Conservation (phyloP, 1,140 invertebrate genomes). For the Drosophila neocordata region DNA sequence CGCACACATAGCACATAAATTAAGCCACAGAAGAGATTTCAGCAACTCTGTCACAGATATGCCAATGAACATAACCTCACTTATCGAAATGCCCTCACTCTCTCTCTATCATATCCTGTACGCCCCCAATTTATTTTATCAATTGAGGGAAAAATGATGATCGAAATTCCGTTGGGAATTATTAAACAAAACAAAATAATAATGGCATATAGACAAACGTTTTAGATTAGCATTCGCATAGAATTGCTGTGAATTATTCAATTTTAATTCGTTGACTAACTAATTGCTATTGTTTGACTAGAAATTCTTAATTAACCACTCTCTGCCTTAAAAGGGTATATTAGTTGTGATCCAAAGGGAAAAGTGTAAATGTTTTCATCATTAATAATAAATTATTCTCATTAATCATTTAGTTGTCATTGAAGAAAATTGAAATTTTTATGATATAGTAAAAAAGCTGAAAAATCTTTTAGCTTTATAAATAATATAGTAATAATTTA, state of each 20-base stretch:
- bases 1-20: too few relatives aligned
- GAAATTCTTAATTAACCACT: too few relatives aligned
- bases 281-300: background rate
- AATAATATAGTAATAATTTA: too few relatives aligned
- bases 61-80: background rate
- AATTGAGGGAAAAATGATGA: background rate
- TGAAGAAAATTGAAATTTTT: too few relatives aligned
- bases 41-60: background rate
- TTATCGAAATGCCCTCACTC: too few relatives aligned
- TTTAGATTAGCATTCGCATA: background rate
- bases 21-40: background rate
- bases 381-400: too few relatives aligned
- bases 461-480: too few relatives aligned
- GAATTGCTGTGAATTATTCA: background rate
- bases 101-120: background rate
- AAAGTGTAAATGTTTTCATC: too few relatives aligned
- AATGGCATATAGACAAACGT: background rate
- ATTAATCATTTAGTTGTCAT: too few relatives aligned
- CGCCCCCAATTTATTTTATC: background rate
- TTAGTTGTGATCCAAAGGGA: too few relatives aligned
- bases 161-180: background rate
- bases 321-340: too few relatives aligned
- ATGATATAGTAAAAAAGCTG: too few relatives aligned
- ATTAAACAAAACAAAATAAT: background rate
- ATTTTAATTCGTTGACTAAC: background rate